A percentile compares a stretch with the other conserved stretches of the same genome.
Evolutionary conservation across 1,140 invertebrate genomes (phyloP).

Genomic region (Drosophila nannoptera): DNA sequence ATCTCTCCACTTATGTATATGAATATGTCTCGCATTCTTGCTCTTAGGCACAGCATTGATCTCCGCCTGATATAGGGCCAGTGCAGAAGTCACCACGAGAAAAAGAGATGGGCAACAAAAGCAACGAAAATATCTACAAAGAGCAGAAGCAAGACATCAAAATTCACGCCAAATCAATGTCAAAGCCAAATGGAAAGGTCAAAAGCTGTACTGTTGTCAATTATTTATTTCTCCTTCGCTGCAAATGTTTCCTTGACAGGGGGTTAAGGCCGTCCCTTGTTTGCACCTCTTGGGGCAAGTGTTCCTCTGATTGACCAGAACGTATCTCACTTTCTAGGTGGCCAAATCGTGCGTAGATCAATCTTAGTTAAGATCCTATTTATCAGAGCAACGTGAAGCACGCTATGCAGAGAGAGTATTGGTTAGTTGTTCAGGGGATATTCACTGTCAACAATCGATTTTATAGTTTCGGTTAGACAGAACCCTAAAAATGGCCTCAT

Average conservation of each 20-base stretch:
- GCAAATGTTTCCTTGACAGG: conserved; percentile 3
- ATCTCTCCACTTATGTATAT: not conserved
- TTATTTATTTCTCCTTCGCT: not conserved
- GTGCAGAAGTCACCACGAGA: conserved; percentile 27
- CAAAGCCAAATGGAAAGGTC: conserved; percentile 31
- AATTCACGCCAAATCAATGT: conserved; percentile 24
- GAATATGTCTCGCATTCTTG: not conserved
- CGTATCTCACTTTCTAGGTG: too few species aligned
- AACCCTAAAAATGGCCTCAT: conserved; percentile 40
- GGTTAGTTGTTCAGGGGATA: too few species aligned
- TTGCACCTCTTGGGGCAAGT: not conserved
- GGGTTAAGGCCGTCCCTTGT: conserved; percentile 34
- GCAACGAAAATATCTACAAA: too few species aligned
- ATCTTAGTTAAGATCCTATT: too few species aligned
- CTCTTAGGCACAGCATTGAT: conserved; percentile 41
- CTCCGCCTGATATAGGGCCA: conserved; percentile 20
- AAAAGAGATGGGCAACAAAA: not conserved
- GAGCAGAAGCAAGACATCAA: conserved; percentile 11
- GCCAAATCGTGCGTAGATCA: too few species aligned
- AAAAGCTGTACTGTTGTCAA: not conserved
- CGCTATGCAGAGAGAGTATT: too few species aligned
- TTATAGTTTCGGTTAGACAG: not conserved
- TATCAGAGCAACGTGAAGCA: not conserved
- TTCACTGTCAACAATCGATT: too few species aligned
- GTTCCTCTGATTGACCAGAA: not conserved